A percentile compares a stretch with the other conserved stretches of the same genome.
phyloP scores from a whole-genome alignment of 2,888 invertebrate genomes.

The Ennomos erosarius region DNA sequence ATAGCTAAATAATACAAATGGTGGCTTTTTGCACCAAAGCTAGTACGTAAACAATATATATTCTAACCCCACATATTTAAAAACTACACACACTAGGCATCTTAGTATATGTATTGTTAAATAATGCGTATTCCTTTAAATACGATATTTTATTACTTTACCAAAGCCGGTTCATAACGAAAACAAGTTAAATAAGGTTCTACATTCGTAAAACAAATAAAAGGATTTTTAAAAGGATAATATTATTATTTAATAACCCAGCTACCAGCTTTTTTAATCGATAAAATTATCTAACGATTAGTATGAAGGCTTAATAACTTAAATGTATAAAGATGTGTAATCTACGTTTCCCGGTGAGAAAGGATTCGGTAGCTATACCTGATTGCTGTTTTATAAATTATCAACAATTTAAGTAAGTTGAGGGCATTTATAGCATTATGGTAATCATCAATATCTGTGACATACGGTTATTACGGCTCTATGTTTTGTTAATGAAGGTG shows the following conservation, averaged over 20 bases:
- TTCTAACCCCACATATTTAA: too few species aligned
- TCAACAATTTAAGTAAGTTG: slow-evolving; percentile 2
- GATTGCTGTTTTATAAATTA: slow-evolving; percentile 12
- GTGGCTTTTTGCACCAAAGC: too few species aligned
- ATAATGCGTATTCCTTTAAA: too few species aligned
- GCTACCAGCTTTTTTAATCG: slow-evolving; percentile 53
- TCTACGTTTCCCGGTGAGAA: slow-evolving; percentile 60
- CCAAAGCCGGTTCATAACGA: too few species aligned
- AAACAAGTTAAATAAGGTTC: background rate
- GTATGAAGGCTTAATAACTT: slow-evolving; percentile 51
- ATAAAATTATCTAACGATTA: slow-evolving; percentile 45
- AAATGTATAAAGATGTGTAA: slow-evolving; percentile 57
- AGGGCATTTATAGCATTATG: slow-evolving; percentile 1
- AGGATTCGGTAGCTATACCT: slow-evolving; percentile 55
- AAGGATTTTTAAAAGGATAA: slow-evolving; percentile 31
- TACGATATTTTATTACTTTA: too few species aligned
- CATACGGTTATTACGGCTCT: slow-evolving; percentile 2
- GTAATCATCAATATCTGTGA: background rate
- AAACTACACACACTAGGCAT: too few species aligned
- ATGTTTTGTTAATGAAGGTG: slow-evolving; percentile 1
- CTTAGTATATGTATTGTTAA: too few species aligned
- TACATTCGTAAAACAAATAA: slow-evolving; percentile 28
- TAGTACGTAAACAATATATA: too few species aligned
- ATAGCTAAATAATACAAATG: too few species aligned
- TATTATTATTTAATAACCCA: slow-evolving; percentile 47